A percentile compares a stretch with the other conserved stretches of the same genome.
Conservation (phyloP, 35 echinoderm and acorn worm genomes). For the Holothuria glaberrima region DNA sequence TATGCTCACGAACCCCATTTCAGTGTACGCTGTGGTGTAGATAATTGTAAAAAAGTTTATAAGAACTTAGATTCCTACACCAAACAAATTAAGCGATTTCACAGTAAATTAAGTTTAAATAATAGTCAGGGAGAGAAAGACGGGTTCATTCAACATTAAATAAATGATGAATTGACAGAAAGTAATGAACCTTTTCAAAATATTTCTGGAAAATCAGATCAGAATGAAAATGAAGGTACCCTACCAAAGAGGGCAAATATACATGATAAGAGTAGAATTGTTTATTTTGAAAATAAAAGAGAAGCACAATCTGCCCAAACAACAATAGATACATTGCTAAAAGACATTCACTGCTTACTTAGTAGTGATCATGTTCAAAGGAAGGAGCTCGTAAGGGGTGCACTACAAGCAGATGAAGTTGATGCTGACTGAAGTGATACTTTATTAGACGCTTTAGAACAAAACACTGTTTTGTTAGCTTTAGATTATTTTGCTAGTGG, state of each 20-base stretch:
- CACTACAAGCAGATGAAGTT: conserved; percentile 19
- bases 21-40: conserved; percentile 9
- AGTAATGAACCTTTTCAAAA: background rate
- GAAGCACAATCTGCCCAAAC: background rate
- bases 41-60: background rate
- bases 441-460: background rate
- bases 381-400: background rate
- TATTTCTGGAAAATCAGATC: background rate
- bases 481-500: conserved; percentile 13
- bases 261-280: background rate
- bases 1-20: conserved; percentile 17
- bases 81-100: background rate
- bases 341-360: conserved; percentile 9
- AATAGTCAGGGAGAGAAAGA: background rate
- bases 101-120: conserved; percentile 9
- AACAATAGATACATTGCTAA: conserved; percentile 7
- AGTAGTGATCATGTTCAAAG: background rate
- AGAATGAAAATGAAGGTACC: background rate
- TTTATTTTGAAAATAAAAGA: conserved; percentile 4
- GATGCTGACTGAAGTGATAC: background rate
- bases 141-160: conserved; percentile 1
- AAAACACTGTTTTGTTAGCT: conserved; percentile 8
- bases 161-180: background rate
- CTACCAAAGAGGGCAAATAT: background rate
- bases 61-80: conserved; percentile 10